Conservation (phyloP, 2,113 vertebrate genomes). For the Xiphophorus maculatus region DNA sequence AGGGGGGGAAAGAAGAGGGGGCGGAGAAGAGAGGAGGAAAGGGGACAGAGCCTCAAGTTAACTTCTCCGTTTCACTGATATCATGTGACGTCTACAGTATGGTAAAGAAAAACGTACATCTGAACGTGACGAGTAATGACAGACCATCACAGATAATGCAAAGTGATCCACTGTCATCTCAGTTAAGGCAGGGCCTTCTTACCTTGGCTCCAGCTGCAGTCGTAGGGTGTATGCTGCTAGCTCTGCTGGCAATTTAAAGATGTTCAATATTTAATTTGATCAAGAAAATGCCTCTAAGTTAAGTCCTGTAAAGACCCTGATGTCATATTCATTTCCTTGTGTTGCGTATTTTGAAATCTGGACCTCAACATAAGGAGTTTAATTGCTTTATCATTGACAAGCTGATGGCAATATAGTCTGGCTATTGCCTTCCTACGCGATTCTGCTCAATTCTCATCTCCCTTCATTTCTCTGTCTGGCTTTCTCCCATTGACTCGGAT, state of each 20-base stretch:
- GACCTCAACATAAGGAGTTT: not conserved
- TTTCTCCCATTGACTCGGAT: too few relatives aligned
- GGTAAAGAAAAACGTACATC: slow-evolving; percentile 56
- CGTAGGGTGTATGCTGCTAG: slow-evolving; percentile 1
- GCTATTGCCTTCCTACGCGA: too few relatives aligned
- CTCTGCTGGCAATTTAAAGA: not conserved
- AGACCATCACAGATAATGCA: slow-evolving; percentile 62
- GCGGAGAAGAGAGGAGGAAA: slow-evolving; percentile 4
- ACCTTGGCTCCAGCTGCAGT: slow-evolving; percentile 17
- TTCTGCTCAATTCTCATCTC: too few relatives aligned
- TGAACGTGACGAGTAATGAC: slow-evolving; percentile 66
- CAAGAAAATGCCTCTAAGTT: not conserved
- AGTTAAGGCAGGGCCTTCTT: slow-evolving; percentile 37
- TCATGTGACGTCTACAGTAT: slow-evolving; percentile 74
- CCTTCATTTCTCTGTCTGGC: too few relatives aligned
- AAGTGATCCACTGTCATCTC: slow-evolving; percentile 60
- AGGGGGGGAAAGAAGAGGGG: slow-evolving; percentile 1
- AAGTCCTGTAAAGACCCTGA: not conserved
- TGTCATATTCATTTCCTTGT: not conserved
- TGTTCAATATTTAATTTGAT: not conserved
- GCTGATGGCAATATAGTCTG: too few relatives aligned
- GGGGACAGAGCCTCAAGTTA: slow-evolving; percentile 62
- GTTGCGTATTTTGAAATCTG: not conserved
- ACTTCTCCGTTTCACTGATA: slow-evolving; percentile 73
- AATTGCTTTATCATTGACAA: too few relatives aligned